Evolutionary conservation across 2,113 vertebrate genomes (phyloP).

Genomic region (Cygnus buccinator): DNA sequence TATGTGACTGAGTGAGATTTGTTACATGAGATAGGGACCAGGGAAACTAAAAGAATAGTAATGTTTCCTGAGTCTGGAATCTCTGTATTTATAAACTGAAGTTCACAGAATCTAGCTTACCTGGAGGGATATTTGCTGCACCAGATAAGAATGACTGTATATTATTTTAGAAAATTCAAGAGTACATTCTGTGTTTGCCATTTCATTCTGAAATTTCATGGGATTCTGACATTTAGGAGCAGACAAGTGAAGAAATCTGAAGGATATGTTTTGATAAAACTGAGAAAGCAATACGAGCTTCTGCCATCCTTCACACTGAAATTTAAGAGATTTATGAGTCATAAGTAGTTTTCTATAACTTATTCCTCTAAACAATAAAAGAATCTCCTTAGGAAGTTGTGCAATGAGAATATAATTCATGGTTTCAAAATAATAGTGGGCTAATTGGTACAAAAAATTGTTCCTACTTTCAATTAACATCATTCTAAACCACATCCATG

Average conservation of each 20-base stretch:
- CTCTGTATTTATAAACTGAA: not conserved
- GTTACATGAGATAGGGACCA: not conserved
- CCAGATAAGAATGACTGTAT: not conserved
- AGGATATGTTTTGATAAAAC: not conserved
- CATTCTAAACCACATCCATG: not conserved
- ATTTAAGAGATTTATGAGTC: not conserved
- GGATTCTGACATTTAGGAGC: not conserved
- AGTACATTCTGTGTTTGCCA: not conserved
- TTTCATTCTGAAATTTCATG: slow-evolving; percentile 3
- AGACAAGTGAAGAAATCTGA: not conserved
- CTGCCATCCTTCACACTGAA: not conserved
- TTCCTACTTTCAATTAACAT: not conserved
- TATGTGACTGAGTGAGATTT: not conserved
- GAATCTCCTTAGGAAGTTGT: not conserved
- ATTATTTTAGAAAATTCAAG: not conserved
- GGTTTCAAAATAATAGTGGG: slow-evolving; percentile 5
- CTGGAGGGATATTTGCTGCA: not conserved
- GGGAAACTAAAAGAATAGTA: not conserved
- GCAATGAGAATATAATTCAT: not conserved
- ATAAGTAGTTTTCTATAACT: not conserved
- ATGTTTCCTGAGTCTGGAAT: not conserved
- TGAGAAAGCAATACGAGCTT: not conserved
- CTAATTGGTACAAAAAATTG: not conserved
- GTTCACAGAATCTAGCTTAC: not conserved
- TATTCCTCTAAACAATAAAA: not conserved